phyloP scores from a whole-genome alignment of 2,888 invertebrate genomes.

The Stenodera caucasica region DNA sequence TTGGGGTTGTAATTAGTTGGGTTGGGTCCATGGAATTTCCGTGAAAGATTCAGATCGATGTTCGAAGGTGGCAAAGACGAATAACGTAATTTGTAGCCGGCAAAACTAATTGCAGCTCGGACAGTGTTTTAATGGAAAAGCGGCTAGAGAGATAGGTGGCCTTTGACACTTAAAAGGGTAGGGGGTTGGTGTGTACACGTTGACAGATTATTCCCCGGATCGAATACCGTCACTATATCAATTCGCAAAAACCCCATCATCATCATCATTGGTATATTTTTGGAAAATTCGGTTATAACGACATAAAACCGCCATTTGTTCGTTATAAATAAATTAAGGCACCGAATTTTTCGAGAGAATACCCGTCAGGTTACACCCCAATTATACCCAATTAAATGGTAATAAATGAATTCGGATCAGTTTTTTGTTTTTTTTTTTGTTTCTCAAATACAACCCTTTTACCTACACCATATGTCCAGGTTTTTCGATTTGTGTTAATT shows the following conservation, averaged over 20 bases:
- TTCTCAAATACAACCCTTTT: conserved; percentile 42
- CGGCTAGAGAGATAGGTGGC: conserved; percentile 51
- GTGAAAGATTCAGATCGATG: not conserved
- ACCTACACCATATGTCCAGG: conserved; percentile 34
- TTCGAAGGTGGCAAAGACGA: conserved; percentile 54
- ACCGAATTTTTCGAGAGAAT: too few species aligned
- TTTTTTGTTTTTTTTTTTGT: too few species aligned
- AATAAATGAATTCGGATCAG: conserved; percentile 38
- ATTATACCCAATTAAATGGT: conserved; percentile 43
- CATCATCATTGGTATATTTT: not conserved
- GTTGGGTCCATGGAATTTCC: not conserved
- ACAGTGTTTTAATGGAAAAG: conserved; percentile 58
- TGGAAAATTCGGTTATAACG: conserved; percentile 14
- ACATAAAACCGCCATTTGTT: too few species aligned
- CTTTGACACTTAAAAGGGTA: conserved; percentile 55
- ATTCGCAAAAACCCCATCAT: conserved; percentile 34
- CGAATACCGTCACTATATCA: conserved; percentile 38
- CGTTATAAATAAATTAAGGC: too few species aligned
- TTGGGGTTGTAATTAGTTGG: too few species aligned
- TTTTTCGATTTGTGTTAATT: not conserved
- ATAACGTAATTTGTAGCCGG: conserved; percentile 57
- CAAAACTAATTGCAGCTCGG: conserved; percentile 57
- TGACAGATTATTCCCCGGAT: conserved; percentile 44
- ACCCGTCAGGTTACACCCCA: too few species aligned
- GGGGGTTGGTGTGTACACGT: conserved; percentile 53